Base-by-base conservation (phyloP, 92 coral and sea anemone genomes). In the Zoanthus gigantus region DNA sequence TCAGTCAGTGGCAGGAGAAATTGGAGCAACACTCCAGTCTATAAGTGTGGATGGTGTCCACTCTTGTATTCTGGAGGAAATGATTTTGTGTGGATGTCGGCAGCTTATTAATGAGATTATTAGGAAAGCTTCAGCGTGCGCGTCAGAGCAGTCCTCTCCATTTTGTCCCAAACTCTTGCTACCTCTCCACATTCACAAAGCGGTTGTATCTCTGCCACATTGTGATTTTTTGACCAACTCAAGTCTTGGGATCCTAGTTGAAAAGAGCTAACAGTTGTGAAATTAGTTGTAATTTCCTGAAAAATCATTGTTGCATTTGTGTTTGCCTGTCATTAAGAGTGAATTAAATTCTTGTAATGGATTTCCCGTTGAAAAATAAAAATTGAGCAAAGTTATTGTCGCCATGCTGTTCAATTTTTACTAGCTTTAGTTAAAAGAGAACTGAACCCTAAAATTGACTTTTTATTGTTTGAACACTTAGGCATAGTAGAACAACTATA, bases 161-260 rank as follows among this genome's bases (percentile, higher is more conserved):
- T 82, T 84, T 13, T 91, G 90, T 2, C 71, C 93, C 47, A 89
- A 89, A 75, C 76, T 94, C 37, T 85, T 97, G 81, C 71, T 93
- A 15, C 99, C 99, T 0, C 32, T 83, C 34, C 98, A 95, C 85
- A 78, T 95, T 37, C 86, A 92, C 79, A 77, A 88, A 68, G 99
- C 98, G 10, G 82, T 95, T n/a, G 77, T 86, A 31, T 74, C 88
- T 15, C 79, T 95, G 11, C 92, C 98, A 53, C 81, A 72, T 23
- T 95, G 96, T 75, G 99, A 97, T 88, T 95, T 97, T 75, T 86
- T 97, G 76, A 88, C 81, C 0, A 91, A 91, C 88, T 63, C 90
- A 16, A 83, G 90, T 76, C 87, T 94, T 30, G 96, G 94, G 34
- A 83, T 86, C 52, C 50, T 85, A 29, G 78, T 79, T 48, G 85